Evolutionary conservation across 1,140 invertebrate species (phyloP).

Genomic region (Ridgeia piscesae): DNA sequence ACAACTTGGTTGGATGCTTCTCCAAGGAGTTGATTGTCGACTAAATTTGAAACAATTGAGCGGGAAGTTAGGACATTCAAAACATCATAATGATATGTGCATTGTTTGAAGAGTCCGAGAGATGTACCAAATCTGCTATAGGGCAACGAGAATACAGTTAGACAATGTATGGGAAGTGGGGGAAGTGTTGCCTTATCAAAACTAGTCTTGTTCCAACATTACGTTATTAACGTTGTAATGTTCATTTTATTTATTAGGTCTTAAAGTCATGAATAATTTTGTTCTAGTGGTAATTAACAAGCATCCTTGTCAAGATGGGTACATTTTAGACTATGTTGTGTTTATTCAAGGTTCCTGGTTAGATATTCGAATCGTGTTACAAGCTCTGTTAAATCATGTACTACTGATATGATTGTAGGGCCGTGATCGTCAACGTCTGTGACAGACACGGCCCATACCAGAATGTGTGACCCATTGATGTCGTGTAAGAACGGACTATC

Average conservation of each 20-base stretch:
- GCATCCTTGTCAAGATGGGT: too few relatives aligned
- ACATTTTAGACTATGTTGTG: too few relatives aligned
- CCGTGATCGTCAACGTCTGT: too few relatives aligned
- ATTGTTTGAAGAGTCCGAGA: not conserved
- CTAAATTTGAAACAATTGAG: not conserved
- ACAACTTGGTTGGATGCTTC: not conserved
- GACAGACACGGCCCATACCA: too few relatives aligned
- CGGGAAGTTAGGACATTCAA: not conserved
- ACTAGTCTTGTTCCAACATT: not conserved
- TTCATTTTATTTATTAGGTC: too few relatives aligned
- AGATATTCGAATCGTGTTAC: too few relatives aligned
- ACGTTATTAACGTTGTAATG: not conserved
- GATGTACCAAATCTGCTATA: not conserved
- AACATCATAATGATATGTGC: not conserved
- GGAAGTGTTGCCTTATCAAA: not conserved
- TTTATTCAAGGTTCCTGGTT: too few relatives aligned
- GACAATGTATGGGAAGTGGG: not conserved
- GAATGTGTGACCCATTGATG: too few relatives aligned
- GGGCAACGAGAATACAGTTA: not conserved
- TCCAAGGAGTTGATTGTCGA: not conserved
- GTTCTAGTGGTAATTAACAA: not conserved
- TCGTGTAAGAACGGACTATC: too few relatives aligned
- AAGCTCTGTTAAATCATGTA: too few relatives aligned
- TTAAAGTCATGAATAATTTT: too few relatives aligned
- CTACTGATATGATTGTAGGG: too few relatives aligned